Conservation (phyloP, 53 echinoderm and acorn worm species). For the Echinometra lucunter region DNA sequence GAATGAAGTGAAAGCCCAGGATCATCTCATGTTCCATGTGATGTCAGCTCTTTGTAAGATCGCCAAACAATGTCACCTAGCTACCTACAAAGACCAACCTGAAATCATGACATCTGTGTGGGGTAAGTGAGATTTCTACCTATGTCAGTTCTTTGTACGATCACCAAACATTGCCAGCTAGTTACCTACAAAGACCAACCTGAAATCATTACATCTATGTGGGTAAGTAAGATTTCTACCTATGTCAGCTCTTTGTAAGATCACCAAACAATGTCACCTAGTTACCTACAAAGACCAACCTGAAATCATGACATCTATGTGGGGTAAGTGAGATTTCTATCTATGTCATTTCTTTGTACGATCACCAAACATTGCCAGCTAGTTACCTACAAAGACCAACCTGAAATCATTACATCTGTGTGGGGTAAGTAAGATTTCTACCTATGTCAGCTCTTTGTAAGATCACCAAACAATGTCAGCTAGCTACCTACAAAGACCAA, state of each 20-base stretch:
- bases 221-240: slow-evolving; percentile 70
- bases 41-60: slow-evolving; percentile 82
- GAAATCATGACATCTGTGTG: slow-evolving; percentile 78
- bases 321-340: slow-evolving; percentile 75
- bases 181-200: slow-evolving; percentile 69
- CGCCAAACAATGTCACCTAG: slow-evolving; percentile 74
- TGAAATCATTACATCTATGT: slow-evolving; percentile 74
- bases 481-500: slow-evolving; percentile 73
- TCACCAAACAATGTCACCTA: slow-evolving; percentile 75
- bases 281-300: slow-evolving; percentile 69
- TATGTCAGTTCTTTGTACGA: slow-evolving; percentile 68
- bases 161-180: slow-evolving; percentile 75
- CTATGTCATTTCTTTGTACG: slow-evolving; percentile 63
- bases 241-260: slow-evolving; percentile 68
- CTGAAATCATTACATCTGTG: slow-evolving; percentile 70
- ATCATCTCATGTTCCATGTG: slow-evolving; percentile 88
- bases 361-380: slow-evolving; percentile 77
- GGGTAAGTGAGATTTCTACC: slow-evolving; percentile 70
- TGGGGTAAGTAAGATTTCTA: slow-evolving; percentile 76
- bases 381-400: slow-evolving; percentile 68
- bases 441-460: slow-evolving; percentile 63
- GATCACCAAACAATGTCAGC: slow-evolving; percentile 73
- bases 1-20: slow-evolving; percentile 78
- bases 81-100: slow-evolving; percentile 69
- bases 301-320: slow-evolving; percentile 74